Evolutionary conservation across 2,113 vertebrate genomes (phyloP).

Genomic region (Chaetodon auriga): DNA sequence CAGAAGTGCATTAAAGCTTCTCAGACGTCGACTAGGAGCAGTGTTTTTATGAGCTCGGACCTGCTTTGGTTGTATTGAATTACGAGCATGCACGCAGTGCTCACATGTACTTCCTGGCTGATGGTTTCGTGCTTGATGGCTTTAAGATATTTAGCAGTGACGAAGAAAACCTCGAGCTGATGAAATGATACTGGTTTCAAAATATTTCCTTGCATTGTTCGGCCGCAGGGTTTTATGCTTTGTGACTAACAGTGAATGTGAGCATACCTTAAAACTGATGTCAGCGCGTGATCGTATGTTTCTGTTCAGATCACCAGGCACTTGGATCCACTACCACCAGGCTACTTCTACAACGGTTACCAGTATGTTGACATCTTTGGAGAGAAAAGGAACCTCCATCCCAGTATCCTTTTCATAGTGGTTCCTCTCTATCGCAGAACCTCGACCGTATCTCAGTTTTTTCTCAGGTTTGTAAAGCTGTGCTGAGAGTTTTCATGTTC

Average conservation of each 20-base stretch:
- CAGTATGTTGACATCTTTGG: slow-evolving; percentile 96
- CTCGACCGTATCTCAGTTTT: background rate
- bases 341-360: slow-evolving; percentile 95
- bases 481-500: background rate
- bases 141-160: too few species aligned
- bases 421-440: background rate
- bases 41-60: background rate
- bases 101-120: background rate
- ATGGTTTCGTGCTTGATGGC: background rate
- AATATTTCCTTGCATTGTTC: background rate
- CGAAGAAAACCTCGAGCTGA: background rate
- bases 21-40: background rate
- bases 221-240: too few species aligned
- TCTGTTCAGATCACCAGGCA: slow-evolving; percentile 87
- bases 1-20: background rate
- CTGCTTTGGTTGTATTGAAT: slow-evolving; percentile 33
- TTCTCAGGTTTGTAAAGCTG: background rate
- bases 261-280: background rate
- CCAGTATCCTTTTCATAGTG: slow-evolving; percentile 90
- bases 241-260: background rate
- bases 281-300: background rate
- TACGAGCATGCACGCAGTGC: background rate
- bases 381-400: slow-evolving; percentile 92
- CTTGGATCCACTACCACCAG: slow-evolving; percentile 92
- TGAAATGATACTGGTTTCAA: background rate